Conservation (phyloP, 2,797 vertebrate genomes). For the Parambassis ranga region DNA sequence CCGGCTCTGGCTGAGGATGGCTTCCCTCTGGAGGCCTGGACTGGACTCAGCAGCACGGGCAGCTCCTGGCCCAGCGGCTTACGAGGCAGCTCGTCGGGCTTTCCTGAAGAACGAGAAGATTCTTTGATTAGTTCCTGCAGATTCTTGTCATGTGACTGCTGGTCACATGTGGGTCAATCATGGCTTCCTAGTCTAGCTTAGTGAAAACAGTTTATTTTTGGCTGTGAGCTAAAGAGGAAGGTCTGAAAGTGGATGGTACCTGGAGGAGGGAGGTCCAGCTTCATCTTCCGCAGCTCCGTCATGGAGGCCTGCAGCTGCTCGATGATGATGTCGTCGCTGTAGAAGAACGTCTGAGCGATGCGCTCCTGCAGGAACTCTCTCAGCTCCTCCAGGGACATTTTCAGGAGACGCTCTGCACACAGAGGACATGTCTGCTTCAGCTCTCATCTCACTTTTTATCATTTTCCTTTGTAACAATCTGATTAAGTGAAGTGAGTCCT, state of each 20-base stretch:
- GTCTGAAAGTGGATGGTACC: slow-evolving; percentile 51
- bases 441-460: not conserved
- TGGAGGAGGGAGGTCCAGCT: slow-evolving; percentile 84
- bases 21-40: slow-evolving; percentile 53
- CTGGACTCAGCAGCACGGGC: slow-evolving; percentile 70
- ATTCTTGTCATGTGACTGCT: too few relatives aligned
- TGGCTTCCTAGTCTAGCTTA: too few relatives aligned
- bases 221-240: too few relatives aligned
- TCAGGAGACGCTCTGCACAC: slow-evolving; percentile 74
- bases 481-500: too few relatives aligned
- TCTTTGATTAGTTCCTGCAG: too few relatives aligned
- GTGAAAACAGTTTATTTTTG: not conserved
- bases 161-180: too few relatives aligned
- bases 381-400: slow-evolving; percentile 84
- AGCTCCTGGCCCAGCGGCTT: slow-evolving; percentile 83
- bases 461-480: too few relatives aligned
- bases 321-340: slow-evolving; percentile 77
- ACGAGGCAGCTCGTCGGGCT: slow-evolving; percentile 84
- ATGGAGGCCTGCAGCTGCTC: slow-evolving; percentile 81
- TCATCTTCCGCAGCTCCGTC: slow-evolving; percentile 82
- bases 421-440: not conserved
- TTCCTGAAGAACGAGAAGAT: too few relatives aligned
- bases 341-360: slow-evolving; percentile 69
- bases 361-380: slow-evolving; percentile 86
- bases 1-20: slow-evolving; percentile 20